These are phyloP conservation scores for Aphidoletes aphidimyza DNA, from an alignment of 2,888 invertebrate genomes.

Conservation along the genomic window DNA sequence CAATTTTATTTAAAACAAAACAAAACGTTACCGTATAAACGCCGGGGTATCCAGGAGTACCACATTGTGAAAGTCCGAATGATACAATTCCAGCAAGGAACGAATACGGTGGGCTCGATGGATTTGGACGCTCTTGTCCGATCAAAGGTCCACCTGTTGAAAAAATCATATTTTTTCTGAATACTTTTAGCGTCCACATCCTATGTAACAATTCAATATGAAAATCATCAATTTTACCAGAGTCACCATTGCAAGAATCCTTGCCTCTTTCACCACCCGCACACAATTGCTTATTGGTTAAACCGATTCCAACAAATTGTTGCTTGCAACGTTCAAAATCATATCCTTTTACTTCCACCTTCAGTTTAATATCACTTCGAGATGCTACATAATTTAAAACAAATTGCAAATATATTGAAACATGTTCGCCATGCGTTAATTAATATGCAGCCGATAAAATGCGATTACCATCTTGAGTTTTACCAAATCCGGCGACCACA, in stretches of 20 bases:
- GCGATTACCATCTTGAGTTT: slow-evolving; percentile 58
- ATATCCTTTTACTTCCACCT: slow-evolving; percentile 68
- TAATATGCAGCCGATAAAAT: too few species aligned
- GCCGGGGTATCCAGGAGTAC: slow-evolving; percentile 71
- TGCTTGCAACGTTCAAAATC: slow-evolving; percentile 66
- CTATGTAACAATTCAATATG: not conserved
- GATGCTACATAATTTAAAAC: slow-evolving; percentile 61
- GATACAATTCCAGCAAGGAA: slow-evolving; percentile 72
- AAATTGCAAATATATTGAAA: not conserved
- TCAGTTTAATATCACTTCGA: slow-evolving; percentile 69
- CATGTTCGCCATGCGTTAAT: not conserved
- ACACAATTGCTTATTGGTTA: not conserved
- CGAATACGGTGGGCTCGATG: slow-evolving; percentile 65
- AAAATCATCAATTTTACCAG: not conserved
- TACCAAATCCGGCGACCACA: slow-evolving; percentile 75
- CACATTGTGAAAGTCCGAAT: slow-evolving; percentile 73
- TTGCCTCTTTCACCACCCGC: slow-evolving; percentile 35
- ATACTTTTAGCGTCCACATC: too few species aligned
- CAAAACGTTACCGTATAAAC: slow-evolving; percentile 68
- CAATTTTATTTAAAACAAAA: too few species aligned
- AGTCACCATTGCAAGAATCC: slow-evolving; percentile 68
- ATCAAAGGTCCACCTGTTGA: slow-evolving; percentile 64
- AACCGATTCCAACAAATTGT: slow-evolving; percentile 53
- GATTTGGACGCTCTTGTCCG: slow-evolving; percentile 63
- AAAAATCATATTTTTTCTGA: not conserved